These are phyloP conservation scores for Neoitamus cyanurus DNA, from an alignment of 2,888 invertebrate genomes.

Conservation along the genomic window DNA sequence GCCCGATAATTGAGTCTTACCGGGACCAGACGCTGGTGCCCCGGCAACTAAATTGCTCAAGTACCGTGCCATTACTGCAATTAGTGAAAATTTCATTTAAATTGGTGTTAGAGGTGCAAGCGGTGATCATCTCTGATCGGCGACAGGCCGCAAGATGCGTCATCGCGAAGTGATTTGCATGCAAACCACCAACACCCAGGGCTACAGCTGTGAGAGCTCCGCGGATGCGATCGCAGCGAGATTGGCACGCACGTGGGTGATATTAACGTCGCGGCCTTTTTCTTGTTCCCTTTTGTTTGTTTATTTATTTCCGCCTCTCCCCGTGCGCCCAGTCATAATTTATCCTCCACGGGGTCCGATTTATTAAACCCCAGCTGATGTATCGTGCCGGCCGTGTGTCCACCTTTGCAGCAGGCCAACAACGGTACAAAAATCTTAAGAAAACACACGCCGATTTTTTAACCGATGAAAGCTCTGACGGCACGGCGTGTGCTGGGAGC, in stretches of 20 bases:
- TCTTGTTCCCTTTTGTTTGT: slow-evolving; percentile 2
- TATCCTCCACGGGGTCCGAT: slow-evolving; percentile 4
- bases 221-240: not conserved
- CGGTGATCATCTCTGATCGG: slow-evolving; percentile 23
- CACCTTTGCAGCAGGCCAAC: slow-evolving; percentile 23
- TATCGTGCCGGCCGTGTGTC: slow-evolving; percentile 16
- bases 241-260: slow-evolving; percentile 35
- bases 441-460: not conserved
- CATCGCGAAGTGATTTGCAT: slow-evolving; percentile 36
- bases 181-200: slow-evolving; percentile 42
- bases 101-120: slow-evolving; percentile 10
- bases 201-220: not conserved
- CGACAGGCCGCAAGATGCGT: slow-evolving; percentile 5
- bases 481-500: slow-evolving; percentile 10
- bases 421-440: not conserved
- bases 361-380: slow-evolving; percentile 32
- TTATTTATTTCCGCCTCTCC: not conserved
- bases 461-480: slow-evolving; percentile 1
- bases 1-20: slow-evolving; percentile 9
- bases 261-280: not conserved
- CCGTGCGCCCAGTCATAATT: slow-evolving; percentile 22
- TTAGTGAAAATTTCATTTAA: slow-evolving; percentile 42
- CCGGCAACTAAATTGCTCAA: slow-evolving; percentile 27
- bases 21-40: not conserved
- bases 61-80: slow-evolving; percentile 27